Evolutionary conservation across 1,140 invertebrate species (phyloP).

Genomic region (Drosophila parabipectinata): DNA sequence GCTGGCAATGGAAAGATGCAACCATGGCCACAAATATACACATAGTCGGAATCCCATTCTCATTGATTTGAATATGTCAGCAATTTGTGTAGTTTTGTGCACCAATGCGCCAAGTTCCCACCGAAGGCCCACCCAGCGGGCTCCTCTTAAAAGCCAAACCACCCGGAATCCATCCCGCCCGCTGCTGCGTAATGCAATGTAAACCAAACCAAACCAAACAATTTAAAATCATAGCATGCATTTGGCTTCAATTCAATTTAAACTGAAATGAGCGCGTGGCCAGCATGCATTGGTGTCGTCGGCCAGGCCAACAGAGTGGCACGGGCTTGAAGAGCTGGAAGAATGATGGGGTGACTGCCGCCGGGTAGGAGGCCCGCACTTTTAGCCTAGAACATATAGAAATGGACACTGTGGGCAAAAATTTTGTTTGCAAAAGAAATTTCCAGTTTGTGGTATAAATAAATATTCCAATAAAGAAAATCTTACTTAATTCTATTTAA

Average conservation of each 20-base stretch:
- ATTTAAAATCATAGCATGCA: conserved; percentile 81
- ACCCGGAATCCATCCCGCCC: conserved; percentile 11
- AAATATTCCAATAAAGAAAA: no score
- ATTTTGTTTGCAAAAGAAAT: not conserved
- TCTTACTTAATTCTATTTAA: no score
- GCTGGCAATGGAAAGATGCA: conserved; percentile 26
- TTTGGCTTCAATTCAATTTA: conserved; percentile 82
- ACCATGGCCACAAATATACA: conserved; percentile 37
- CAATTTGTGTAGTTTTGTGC: conserved; percentile 82
- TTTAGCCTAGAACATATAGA: conserved; percentile 3
- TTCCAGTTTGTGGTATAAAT: no score
- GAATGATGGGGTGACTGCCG: conserved; percentile 7
- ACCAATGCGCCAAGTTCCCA: conserved; percentile 52
- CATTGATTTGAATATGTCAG: conserved; percentile 82
- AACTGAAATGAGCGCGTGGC: conserved; percentile 71
- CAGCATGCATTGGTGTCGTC: conserved; percentile 34
- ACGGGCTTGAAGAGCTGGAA: not conserved
- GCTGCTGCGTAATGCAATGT: conserved; percentile 74
- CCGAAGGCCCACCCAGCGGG: not conserved
- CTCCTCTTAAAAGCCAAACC: conserved; percentile 6
- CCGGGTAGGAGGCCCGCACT: conserved; percentile 5
- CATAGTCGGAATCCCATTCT: conserved; percentile 43
- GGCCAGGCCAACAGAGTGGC: conserved; percentile 3
- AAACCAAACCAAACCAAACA: conserved; percentile 78
- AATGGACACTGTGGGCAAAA: conserved; percentile 9